Evolutionary conservation across 1,140 invertebrate species (phyloP).

Genomic region (Choristoneura fumiferana): DNA sequence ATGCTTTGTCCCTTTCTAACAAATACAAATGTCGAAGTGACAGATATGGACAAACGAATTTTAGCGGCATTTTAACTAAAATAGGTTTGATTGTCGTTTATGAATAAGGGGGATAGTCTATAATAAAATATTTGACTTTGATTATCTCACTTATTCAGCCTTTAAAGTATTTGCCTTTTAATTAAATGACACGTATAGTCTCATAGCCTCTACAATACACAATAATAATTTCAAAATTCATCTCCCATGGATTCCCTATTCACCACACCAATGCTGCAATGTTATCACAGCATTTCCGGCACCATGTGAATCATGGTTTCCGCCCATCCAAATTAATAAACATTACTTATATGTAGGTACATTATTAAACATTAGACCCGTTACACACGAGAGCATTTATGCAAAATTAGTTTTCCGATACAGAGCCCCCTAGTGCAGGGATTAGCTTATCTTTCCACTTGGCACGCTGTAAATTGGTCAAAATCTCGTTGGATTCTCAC

Average conservation of each 20-base stretch:
- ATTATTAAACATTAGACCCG: conserved; percentile 9
- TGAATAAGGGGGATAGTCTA: too few species aligned
- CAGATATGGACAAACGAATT: too few species aligned
- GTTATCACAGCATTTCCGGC: neutral
- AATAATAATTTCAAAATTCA: neutral
- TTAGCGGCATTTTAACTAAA: too few species aligned
- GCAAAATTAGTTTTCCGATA: conserved; percentile 75
- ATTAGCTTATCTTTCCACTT: conserved; percentile 77
- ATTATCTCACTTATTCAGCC: too few species aligned
- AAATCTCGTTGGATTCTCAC: conserved; percentile 69
- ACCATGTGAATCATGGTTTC: conserved; percentile 2
- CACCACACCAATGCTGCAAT: neutral
- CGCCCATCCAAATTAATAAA: neutral
- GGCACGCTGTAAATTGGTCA: conserved; percentile 77
- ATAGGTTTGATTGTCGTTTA: too few species aligned
- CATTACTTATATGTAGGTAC: neutral
- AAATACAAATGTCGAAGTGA: too few species aligned
- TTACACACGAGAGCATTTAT: conserved; percentile 41
- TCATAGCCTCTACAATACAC: neutral
- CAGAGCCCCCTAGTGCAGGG: conserved; percentile 44
- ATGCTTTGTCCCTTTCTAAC: too few species aligned
- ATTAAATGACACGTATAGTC: too few species aligned
- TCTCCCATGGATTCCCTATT: neutral
- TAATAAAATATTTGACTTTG: too few species aligned
- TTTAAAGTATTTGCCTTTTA: too few species aligned